Base-by-base conservation (phyloP, 35 echinoderm and acorn worm genomes). In the Ophiothrix spiculata region DNA sequence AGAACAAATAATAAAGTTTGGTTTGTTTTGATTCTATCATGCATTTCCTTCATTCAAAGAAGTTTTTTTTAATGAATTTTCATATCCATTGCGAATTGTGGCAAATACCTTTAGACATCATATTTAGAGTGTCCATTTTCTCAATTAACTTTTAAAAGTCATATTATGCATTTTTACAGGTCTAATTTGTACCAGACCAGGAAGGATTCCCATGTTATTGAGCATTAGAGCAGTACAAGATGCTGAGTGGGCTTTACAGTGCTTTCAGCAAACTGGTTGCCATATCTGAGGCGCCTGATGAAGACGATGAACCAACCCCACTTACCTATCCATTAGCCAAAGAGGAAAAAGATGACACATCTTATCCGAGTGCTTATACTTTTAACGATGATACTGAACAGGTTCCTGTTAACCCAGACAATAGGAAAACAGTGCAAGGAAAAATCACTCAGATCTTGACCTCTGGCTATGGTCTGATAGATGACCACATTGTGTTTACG, bases 381-480 rank as follows among this genome's bases (percentile, higher is more conserved):
- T 69, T 25, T 25, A 15, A 69, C 17, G n/a, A n/a, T n/a, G n/a
- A n/a, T n/a, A 69, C 10, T 69, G 60, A 15, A 4, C 29, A 15
- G 3, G 21, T 11, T 8, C 45, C 45, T 54, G 60, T 69, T 25
- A 28, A 10, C 8, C 60, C 60, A 15, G 1, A 69, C 60, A 69
- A 69, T 69, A 25, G 17, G 16, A 69, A 69, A 25, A 84, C 82
- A 37, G 73, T 91, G 29, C 74, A 56, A 37, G 96, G 96, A 21
- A 99, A 81, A 35, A 85, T 99, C 11, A 99, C 96, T 12, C 89
- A 99, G 64, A 45, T 84, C 3, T 45, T 99, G 16, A 88, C 80
- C 32, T 56, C 77, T 54, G 96, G 89, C 63, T 99, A 99, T 83
- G 96, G 96, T 17, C 76, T 99, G 38, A 99, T 99, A 13, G 77